phyloP scores from a whole-genome alignment of 2,113 vertebrate genomes.

The Chamaetylas fuelleborni region DNA sequence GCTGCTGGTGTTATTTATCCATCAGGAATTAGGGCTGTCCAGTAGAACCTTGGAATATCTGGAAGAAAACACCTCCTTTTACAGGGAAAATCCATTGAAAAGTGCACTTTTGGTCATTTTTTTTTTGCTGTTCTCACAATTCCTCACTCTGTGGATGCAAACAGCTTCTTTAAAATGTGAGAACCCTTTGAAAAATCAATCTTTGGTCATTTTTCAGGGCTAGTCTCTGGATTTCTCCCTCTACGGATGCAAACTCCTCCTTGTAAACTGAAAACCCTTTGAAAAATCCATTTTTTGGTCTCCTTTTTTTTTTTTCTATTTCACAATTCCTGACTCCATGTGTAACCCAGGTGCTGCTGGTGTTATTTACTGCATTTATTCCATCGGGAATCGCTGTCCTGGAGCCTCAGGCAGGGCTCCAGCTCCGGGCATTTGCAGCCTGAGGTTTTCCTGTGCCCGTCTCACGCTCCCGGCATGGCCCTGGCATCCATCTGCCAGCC shows the following conservation, averaged over 20 bases:
- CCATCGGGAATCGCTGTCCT: accelerated
- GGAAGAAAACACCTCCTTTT: not conserved
- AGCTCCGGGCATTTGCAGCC: not conserved
- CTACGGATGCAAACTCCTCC: not conserved
- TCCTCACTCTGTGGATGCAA: not conserved
- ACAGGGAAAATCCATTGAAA: not conserved
- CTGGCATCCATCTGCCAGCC: conserved; percentile 32
- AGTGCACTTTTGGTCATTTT: not conserved
- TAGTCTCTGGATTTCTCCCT: not conserved
- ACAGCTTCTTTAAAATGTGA: not conserved
- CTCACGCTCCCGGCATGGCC: conserved; percentile 28
- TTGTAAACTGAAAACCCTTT: not conserved
- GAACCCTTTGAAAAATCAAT: not conserved
- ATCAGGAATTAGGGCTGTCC: not conserved
- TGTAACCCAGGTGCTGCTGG: accelerated
- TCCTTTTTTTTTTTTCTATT: not conserved
- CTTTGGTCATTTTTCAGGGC: not conserved
- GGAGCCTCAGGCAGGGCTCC: not conserved
- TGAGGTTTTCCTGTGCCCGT: not conserved
- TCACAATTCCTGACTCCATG: accelerated
- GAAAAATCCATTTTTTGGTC: accelerated
- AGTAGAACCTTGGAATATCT: not conserved
- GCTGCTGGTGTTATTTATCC: not conserved
- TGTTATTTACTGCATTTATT: accelerated
- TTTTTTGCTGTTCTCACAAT: not conserved